Evolutionary conservation across 2,888 invertebrate genomes (phyloP), one percentile per base, ranked within the genome.

Genomic region (Pasiphila rectangulata): DNA sequence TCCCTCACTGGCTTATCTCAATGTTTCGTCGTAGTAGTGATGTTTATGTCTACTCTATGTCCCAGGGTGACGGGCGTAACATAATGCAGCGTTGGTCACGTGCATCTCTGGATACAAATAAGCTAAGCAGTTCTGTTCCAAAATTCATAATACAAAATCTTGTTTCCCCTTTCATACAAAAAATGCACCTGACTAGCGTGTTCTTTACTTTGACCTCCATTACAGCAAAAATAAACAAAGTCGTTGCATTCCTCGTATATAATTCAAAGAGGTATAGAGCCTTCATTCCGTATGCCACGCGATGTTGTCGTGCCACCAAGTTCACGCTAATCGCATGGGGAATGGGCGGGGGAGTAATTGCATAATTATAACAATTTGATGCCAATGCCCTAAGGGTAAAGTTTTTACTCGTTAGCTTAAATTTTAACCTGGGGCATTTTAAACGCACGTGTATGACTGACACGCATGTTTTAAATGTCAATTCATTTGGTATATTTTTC

Each of bases 321-420:
- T 44, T 24, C 48, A 49, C 23, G 35, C 32, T 20, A 40, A 17
- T 24, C 39, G 35, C 39, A 30, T 6, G 32, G 47, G 37, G 25
- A 7, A 30, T 21, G 10, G 1, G 16, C 34, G n/a, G 32, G 2
- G 24, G 20, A 13, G 25, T 34, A 35, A 46, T 46, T 40, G 39
- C 25, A 34, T 39, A 27, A 39, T 39, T 39, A 36, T 16, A 36
- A 35, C 17, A n/a, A 32, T 32, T 42, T 15, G 20, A 34, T 30
- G 24, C 24, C 30, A 20, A 38, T 46, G 23, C 3, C 25, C 39
- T 39, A n/a, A 40, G 30, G 4, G 16, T 13, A 16, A 16, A 30
- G 16, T 2, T 16, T 16, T 15, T 3, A 30, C 2, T 2, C 4
- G 4, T 15, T 16, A 1, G 2, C 10, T 0, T 32, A 17, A 17